phyloP scores from a whole-genome alignment of 1,140 invertebrate species.

The Pentalonia nigronervosa region DNA sequence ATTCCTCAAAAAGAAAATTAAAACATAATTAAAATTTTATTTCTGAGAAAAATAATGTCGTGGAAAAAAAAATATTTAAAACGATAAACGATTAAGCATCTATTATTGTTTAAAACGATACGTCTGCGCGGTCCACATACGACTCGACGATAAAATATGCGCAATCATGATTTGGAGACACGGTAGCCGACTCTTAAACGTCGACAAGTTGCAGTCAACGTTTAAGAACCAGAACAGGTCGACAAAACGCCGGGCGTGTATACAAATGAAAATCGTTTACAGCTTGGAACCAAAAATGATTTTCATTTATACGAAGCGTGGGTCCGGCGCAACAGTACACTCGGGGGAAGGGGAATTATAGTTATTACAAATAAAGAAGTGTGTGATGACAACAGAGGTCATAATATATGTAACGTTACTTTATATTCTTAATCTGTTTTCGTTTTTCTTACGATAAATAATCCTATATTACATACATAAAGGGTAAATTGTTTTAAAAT shows the following conservation, averaged over 20 bases:
- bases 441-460: background rate
- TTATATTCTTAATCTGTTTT: constrained; percentile 3
- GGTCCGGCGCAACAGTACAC: background rate
- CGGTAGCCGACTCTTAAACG: background rate
- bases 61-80: constrained; percentile 14
- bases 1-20: background rate
- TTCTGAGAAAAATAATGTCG: background rate
- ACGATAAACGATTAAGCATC: background rate
- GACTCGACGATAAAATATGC: background rate
- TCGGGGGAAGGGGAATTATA: background rate
- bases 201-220: background rate
- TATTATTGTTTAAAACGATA: background rate
- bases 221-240: constrained; percentile 15
- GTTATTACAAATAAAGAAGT: background rate
- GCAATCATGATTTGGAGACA: background rate
- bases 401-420: background rate
- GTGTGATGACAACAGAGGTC: background rate
- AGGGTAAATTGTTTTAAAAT: background rate
- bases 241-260: background rate
- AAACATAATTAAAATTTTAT: background rate
- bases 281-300: background rate
- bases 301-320: background rate
- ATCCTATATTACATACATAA: background rate
- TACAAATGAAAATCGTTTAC: constrained; percentile 10
- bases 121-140: no score